These are phyloP conservation scores for Erannis defoliaria DNA, from an alignment of 2,888 invertebrate genomes.

Conservation along the genomic window DNA sequence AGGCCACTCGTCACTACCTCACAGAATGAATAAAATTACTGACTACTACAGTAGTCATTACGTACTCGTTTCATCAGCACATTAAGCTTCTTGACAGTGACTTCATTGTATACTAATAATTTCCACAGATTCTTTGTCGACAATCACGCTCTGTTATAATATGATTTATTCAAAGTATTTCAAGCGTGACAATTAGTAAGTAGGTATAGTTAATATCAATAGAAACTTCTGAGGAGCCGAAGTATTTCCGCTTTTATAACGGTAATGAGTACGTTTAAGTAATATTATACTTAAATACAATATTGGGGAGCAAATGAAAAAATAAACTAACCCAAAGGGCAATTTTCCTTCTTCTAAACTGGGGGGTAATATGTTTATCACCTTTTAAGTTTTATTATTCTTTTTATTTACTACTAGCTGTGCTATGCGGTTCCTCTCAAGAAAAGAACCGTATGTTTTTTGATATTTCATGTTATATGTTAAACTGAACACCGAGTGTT, in stretches of 20 bases:
- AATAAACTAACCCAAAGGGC: no score
- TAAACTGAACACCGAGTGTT: no score
- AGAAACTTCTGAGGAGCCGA: neutral
- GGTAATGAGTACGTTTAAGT: no score
- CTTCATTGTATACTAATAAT: slow-evolving; percentile 20
- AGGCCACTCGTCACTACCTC: slow-evolving; percentile 7
- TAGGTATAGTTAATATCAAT: neutral
- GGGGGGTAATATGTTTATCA: no score
- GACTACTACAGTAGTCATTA: slow-evolving; percentile 1
- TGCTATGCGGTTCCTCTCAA: no score
- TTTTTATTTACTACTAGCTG: no score
- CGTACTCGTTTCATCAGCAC: slow-evolving; percentile 8
- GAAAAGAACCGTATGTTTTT: no score
- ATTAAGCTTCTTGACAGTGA: slow-evolving; percentile 14
- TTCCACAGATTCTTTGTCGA: neutral
- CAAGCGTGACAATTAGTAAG: neutral
- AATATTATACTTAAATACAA: no score
- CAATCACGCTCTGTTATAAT: slow-evolving; percentile 13
- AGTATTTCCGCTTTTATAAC: neutral
- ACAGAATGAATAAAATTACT: neutral
- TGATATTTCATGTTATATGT: no score
- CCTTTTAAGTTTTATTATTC: no score
- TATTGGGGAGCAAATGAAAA: neutral
- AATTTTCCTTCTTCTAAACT: no score
- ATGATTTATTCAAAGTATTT: slow-evolving; percentile 2